Evolutionary conservation across 2,113 vertebrate genomes (phyloP).

Genomic region (Thryonomys swinderianus): DNA sequence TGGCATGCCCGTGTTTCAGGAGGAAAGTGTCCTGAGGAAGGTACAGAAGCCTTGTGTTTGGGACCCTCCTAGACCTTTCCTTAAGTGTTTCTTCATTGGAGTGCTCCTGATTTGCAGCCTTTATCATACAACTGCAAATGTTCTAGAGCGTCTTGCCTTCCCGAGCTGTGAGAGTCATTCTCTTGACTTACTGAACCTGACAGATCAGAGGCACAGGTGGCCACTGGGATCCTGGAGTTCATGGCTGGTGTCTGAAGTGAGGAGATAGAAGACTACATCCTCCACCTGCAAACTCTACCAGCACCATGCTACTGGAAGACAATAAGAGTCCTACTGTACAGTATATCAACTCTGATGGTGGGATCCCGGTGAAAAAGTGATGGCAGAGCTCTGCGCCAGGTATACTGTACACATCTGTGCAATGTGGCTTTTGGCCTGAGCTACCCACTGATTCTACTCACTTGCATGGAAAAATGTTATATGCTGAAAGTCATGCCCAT

Average conservation of each 20-base stretch:
- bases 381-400: background rate
- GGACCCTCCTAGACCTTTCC: background rate
- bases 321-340: background rate
- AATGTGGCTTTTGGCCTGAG: background rate
- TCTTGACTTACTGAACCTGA: background rate
- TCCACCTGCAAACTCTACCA: background rate
- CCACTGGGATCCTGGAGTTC: background rate
- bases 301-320: background rate
- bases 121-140: background rate
- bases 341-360: no score
- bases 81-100: background rate
- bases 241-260: background rate
- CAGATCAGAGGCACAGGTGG: background rate
- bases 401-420: background rate
- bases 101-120: background rate
- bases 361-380: background rate
- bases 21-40: background rate
- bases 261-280: background rate
- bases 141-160: background rate
- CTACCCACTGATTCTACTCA: background rate
- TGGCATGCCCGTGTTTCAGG: background rate
- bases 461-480: background rate
- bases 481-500: background rate
- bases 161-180: background rate
- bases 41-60: background rate